Base-by-base conservation (phyloP, 1,140 invertebrate genomes). In the Tetramorium parvispinum region DNA sequence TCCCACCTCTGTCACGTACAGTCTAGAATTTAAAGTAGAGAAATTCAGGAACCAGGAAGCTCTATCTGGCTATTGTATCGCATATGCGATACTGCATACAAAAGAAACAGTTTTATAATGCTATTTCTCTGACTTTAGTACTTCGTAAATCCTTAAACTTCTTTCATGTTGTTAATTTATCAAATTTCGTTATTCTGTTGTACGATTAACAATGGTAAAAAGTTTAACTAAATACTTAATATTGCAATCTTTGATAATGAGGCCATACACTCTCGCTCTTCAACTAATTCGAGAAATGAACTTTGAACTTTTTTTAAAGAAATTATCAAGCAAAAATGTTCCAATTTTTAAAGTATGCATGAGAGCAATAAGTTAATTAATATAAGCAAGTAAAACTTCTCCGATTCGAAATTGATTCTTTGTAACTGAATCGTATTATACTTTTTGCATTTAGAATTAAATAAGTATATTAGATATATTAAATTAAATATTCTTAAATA, bases 31-130 rank as follows among this genome's bases (percentile, higher is more conserved):
- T 37, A 10, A 53, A 79, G 16, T 32, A 10, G 46, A 79, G 63
- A 79, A 79, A 79, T 79, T 79, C 46, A 10, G 8, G 46, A 79
- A 79, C 21, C 16, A 68, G 63, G 46, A 79, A 79, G 21, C 13
- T 66, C 27, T 79, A 66, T 78, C 76, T 65, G 13, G 46, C n/a
- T 37, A 51, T 68, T 68, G 21, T 40, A 78, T 66, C 43, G n/a
- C n/a, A 13, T 53, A 51, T 7, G 13, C n/a, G 27, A 79, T 6
- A 3, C 18, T 43, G 55, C 37, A n/a, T 40, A 11, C 27, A n/a
- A 24, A 55, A 77, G 27, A 27, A 59, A n/a, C 8, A 2, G 6
- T 5, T 76, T 57, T 46, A 61, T 27, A 37, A n/a, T 57, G 5
- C n/a, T 37, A 3, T 57, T 61, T 43, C 5, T 11, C 3, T 21